Percentiles rank a stretch among this genome's conserved stretches.
These are phyloP conservation scores for Athene cunicularia DNA, from an alignment of 2,113 vertebrate genomes.

Conservation along the genomic window DNA sequence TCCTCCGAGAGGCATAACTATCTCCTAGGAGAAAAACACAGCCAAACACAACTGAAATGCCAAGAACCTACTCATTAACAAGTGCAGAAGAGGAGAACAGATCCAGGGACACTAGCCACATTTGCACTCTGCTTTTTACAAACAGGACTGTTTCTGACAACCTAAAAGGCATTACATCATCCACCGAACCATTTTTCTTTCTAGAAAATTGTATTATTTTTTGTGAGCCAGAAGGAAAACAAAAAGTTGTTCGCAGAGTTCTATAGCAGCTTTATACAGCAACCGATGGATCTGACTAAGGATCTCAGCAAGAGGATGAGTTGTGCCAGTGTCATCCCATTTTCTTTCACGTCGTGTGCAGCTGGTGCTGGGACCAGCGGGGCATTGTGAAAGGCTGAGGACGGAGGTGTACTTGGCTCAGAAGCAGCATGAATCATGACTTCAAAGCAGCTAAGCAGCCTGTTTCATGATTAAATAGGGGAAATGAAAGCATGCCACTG, in stretches of 20 bases:
- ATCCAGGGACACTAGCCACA: background rate
- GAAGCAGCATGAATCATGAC: background rate
- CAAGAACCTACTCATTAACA: slow-evolving; percentile 10
- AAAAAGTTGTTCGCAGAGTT: background rate
- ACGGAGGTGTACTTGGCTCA: background rate
- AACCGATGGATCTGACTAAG: background rate
- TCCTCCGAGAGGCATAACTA: background rate
- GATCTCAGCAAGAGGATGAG: background rate
- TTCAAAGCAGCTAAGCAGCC: background rate
- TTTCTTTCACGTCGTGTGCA: background rate
- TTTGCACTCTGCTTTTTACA: background rate
- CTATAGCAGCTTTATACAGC: background rate
- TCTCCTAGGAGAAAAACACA: slow-evolving; percentile 50
- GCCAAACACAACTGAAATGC: background rate
- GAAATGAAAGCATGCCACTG: background rate
- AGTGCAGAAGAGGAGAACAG: background rate
- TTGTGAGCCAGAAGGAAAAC: background rate
- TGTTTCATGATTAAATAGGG: background rate
- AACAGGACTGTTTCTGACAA: background rate
- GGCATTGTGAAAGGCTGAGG: background rate
- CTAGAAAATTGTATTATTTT: background rate
- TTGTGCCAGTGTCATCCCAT: background rate
- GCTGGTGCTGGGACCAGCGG: background rate
- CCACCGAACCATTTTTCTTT: background rate
- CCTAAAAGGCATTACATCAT: background rate